These are phyloP conservation scores for Notiomystis cincta DNA, from an alignment of 2,113 vertebrate genomes.

Conservation along the genomic window DNA sequence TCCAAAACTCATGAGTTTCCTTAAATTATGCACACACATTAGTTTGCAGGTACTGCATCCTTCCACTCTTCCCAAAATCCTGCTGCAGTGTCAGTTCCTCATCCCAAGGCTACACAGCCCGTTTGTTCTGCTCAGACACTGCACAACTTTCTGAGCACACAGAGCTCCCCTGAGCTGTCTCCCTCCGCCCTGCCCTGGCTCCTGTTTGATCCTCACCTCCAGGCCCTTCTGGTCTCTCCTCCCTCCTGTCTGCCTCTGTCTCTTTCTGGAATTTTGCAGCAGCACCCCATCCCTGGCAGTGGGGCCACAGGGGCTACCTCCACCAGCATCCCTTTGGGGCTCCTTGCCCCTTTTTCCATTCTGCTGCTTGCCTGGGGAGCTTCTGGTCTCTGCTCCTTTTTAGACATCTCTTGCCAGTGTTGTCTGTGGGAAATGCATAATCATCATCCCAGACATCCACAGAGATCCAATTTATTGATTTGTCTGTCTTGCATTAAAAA, in stretches of 20 bases:
- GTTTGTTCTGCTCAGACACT: background rate
- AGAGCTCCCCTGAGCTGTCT: background rate
- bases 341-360: background rate
- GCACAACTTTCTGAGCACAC: fast-evolving
- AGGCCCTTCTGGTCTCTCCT: background rate
- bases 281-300: fast-evolving
- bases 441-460: background rate
- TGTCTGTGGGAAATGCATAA: background rate
- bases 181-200: background rate
- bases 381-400: background rate
- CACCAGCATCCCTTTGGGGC: background rate
- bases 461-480: background rate
- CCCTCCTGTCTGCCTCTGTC: background rate
- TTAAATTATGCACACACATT: background rate
- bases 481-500: background rate
- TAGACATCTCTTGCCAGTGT: background rate
- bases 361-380: background rate
- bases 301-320: fast-evolving
- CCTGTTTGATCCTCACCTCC: background rate
- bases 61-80: background rate
- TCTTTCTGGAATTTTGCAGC: background rate
- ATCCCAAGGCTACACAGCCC: background rate
- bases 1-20: background rate
- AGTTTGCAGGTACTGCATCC: background rate
- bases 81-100: background rate